phyloP scores from a whole-genome alignment of 2,113 vertebrate species.

The Saimiri boliviensis region DNA sequence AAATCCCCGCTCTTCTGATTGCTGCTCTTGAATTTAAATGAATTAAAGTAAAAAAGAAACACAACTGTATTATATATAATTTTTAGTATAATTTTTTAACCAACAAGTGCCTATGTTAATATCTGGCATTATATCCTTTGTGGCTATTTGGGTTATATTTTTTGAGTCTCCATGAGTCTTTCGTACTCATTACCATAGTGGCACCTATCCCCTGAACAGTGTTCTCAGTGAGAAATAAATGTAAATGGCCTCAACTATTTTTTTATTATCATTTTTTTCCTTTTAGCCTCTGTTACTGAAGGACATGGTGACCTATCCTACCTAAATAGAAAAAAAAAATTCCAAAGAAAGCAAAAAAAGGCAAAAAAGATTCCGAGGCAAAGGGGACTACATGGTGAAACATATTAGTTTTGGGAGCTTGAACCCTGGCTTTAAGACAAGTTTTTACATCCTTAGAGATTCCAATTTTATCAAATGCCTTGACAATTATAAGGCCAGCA shows the following conservation, averaged over 20 bases:
- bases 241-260: neutral
- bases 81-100: neutral
- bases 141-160: neutral
- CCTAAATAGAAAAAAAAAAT: neutral
- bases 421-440: neutral
- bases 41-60: slow-evolving; percentile 5
- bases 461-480: neutral
- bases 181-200: neutral
- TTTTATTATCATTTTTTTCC: neutral
- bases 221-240: neutral
- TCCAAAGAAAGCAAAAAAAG: neutral
- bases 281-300: neutral
- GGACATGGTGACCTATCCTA: neutral
- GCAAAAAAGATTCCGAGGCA: neutral
- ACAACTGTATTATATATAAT: neutral
- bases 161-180: neutral
- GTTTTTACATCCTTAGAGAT: neutral
- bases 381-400: rapidly evolving
- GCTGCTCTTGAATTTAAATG: slow-evolving; percentile 12
- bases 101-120: neutral
- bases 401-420: neutral
- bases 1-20: slow-evolving; percentile 35
- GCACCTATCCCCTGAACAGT: neutral
- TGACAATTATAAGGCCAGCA: neutral
- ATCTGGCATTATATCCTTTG: neutral